Evolutionary conservation across 2,888 invertebrate genomes (phyloP).

Genomic region (Polia nebulosa): DNA sequence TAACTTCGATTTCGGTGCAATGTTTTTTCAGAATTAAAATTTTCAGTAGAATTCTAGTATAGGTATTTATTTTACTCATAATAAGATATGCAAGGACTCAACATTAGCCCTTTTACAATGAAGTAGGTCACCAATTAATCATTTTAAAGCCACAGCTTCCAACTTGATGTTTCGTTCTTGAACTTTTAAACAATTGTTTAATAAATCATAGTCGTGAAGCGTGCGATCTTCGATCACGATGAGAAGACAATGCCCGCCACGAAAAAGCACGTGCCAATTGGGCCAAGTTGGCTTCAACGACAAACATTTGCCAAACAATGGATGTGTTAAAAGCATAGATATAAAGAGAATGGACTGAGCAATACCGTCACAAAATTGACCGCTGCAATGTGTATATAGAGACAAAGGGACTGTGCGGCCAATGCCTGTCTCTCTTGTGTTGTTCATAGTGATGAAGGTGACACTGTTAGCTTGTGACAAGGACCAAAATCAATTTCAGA

Average conservation of each 20-base stretch:
- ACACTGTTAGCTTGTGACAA: neutral
- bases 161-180: constrained; percentile 54
- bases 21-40: too few species aligned
- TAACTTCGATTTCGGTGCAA: too few species aligned
- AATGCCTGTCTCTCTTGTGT: neutral
- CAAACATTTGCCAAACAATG: constrained; percentile 59
- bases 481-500: neutral
- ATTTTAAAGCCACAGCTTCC: constrained; percentile 26
- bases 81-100: neutral
- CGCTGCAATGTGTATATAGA: neutral
- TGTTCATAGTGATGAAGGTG: neutral
- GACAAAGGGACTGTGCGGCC: too few species aligned
- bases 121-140: constrained; percentile 7
- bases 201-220: constrained; percentile 58
- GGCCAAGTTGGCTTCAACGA: constrained; percentile 46
- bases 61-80: too few species aligned
- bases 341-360: neutral
- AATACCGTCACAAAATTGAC: neutral
- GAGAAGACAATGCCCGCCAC: constrained; percentile 56
- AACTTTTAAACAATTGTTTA: constrained; percentile 62
- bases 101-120: neutral
- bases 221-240: constrained; percentile 62
- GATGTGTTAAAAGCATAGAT: constrained; percentile 14
- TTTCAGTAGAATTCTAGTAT: too few species aligned
- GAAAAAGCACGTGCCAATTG: constrained; percentile 66